These are phyloP conservation scores for Leptinotarsa texana DNA, from an alignment of 1,140 invertebrate genomes.

Conservation along the genomic window DNA sequence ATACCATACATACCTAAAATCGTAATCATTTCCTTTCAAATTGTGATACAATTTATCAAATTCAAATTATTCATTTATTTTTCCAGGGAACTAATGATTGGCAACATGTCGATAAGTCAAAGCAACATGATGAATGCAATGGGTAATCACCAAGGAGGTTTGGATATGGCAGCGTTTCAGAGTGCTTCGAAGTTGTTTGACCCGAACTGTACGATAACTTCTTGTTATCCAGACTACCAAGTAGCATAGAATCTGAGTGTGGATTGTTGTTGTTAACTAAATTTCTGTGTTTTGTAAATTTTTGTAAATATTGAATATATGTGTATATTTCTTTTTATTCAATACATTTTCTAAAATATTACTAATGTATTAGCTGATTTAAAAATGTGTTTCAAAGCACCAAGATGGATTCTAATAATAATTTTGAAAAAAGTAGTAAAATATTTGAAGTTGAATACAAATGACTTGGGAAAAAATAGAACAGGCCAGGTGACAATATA, in stretches of 20 bases:
- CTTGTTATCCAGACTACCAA: constrained; percentile 52
- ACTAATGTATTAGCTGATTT: too few species aligned
- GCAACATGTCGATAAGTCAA: constrained; percentile 37
- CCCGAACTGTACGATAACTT: constrained; percentile 45
- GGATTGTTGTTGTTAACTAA: background rate
- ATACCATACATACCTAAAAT: too few species aligned
- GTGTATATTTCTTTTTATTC: constrained; percentile 6
- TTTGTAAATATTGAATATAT: constrained; percentile 16
- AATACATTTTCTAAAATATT: background rate
- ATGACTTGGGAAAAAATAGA: too few species aligned
- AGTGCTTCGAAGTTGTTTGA: constrained; percentile 53
- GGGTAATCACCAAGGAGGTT: constrained; percentile 40
- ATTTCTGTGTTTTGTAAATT: constrained; percentile 18
- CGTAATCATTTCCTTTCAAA: too few species aligned
- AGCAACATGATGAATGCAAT: constrained; percentile 35
- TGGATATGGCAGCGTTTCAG: constrained; percentile 54
- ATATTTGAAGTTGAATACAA: too few species aligned
- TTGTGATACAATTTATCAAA: too few species aligned
- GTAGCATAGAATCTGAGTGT: constrained; percentile 31
- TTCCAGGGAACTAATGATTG: constrained; percentile 51
- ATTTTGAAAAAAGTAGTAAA: too few species aligned
- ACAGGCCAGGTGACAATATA: too few species aligned
- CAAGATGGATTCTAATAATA: too few species aligned
- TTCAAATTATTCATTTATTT: too few species aligned
- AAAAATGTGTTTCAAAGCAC: too few species aligned